A percentile compares a stretch with the other conserved stretches of the same genome.
These are phyloP conservation scores for Lasioglossum figueresi DNA, from an alignment of 2,888 invertebrate species.

Conservation along the genomic window DNA sequence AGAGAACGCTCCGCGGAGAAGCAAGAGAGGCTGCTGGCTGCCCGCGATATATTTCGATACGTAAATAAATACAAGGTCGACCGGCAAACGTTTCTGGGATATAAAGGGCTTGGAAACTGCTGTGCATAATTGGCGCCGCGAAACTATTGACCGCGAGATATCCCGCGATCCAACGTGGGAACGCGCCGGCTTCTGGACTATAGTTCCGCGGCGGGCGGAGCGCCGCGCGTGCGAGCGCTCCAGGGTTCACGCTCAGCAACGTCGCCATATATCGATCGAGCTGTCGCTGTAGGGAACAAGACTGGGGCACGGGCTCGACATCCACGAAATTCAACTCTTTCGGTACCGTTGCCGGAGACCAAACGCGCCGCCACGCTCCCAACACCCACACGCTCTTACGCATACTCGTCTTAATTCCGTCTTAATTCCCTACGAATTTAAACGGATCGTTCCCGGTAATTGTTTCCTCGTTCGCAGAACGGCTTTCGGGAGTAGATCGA, in stretches of 20 bases:
- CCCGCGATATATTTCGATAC: conserved; percentile 75
- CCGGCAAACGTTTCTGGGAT: conserved; percentile 73
- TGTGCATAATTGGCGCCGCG: conserved; percentile 68
- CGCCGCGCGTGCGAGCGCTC: conserved; percentile 66
- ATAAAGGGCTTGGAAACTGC: conserved; percentile 73
- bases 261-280: conserved; percentile 76
- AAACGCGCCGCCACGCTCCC: conserved; percentile 11
- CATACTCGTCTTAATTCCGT: background rate
- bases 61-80: conserved; percentile 80
- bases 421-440: conserved; percentile 7
- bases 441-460: background rate
- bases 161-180: background rate
- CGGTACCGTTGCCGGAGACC: conserved; percentile 39
- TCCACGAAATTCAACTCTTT: conserved; percentile 67
- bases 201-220: conserved; percentile 35
- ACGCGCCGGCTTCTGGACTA: conserved; percentile 32
- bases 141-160: conserved; percentile 58
- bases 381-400: background rate
- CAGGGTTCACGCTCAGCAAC: conserved; percentile 74
- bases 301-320: conserved; percentile 69
- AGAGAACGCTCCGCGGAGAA: conserved; percentile 15
- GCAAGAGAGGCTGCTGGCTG: conserved; percentile 11
- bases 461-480: background rate
- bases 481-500: background rate
- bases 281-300: conserved; percentile 70